phyloP scores from a whole-genome alignment of 2,888 invertebrate genomes.

The Lydus trimaculatus region DNA sequence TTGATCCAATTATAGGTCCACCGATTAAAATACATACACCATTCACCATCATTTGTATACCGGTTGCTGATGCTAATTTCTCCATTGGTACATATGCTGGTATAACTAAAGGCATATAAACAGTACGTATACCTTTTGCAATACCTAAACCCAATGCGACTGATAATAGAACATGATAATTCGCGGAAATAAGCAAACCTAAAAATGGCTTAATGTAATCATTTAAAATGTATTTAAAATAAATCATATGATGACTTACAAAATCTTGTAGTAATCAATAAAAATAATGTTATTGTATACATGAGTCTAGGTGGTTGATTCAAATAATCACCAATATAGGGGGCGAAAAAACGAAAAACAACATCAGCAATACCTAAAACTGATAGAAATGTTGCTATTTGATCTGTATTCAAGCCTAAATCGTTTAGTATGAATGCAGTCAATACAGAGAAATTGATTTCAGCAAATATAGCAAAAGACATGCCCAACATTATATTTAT shows the following conservation, averaged over 20 bases:
- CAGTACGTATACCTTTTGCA: constrained; percentile 73
- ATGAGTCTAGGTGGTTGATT: constrained; percentile 69
- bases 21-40: constrained; percentile 68
- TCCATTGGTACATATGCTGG: constrained; percentile 74
- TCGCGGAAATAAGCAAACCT: constrained; percentile 31
- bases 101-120: constrained; percentile 73
- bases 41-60: constrained; percentile 75
- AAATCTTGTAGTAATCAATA: constrained; percentile 68
- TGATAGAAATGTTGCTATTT: constrained; percentile 71
- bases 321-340: constrained; percentile 72
- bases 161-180: constrained; percentile 31
- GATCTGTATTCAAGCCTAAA: constrained; percentile 65
- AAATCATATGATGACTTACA: constrained; percentile 64
- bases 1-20: constrained; percentile 69
- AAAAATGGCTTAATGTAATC: constrained; percentile 5
- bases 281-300: constrained; percentile 68
- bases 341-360: constrained; percentile 68
- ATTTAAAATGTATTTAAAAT: not conserved
- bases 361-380: constrained; percentile 65
- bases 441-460: constrained; percentile 72
- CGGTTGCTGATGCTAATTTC: constrained; percentile 71
- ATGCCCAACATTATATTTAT: constrained; percentile 73
- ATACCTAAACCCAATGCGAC: constrained; percentile 69
- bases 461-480: constrained; percentile 73
- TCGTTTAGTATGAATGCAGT: constrained; percentile 73